Percentiles rank a stretch among this genome's conserved stretches.
Conservation (phyloP, 1,140 invertebrate genomes). For the Leucophenga varia region DNA sequence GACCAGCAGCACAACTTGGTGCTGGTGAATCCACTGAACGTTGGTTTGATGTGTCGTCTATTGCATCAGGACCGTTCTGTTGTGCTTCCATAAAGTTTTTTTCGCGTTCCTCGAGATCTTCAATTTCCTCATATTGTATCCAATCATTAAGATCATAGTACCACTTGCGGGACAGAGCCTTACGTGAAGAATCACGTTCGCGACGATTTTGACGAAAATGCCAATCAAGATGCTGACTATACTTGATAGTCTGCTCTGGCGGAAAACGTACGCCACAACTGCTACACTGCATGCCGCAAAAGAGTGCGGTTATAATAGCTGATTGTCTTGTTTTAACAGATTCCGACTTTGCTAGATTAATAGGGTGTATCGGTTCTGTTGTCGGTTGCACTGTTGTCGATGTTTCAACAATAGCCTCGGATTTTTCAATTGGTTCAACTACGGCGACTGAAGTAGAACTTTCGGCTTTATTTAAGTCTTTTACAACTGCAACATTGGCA, state of each 20-base stretch:
- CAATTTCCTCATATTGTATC: constrained; percentile 92
- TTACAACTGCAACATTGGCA: constrained; percentile 7
- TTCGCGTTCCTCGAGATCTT: constrained; percentile 88
- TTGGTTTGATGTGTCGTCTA: constrained; percentile 47
- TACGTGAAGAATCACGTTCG: constrained; percentile 80
- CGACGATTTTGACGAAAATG: constrained; percentile 92
- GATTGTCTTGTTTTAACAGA: constrained; percentile 75
- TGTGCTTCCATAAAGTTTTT: constrained; percentile 87
- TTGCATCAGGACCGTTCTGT: constrained; percentile 60
- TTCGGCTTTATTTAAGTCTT: background rate
- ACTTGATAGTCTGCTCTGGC: constrained; percentile 80
- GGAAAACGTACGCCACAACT: constrained; percentile 91
- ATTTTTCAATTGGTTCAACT: constrained; percentile 31
- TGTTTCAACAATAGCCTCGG: background rate
- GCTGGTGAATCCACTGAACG: constrained; percentile 41
- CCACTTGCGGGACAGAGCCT: constrained; percentile 82
- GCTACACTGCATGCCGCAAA: constrained; percentile 90
- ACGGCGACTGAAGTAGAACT: constrained; percentile 13
- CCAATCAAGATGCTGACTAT: constrained; percentile 95
- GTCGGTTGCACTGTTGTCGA: constrained; percentile 36
- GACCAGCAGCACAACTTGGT: constrained; percentile 52
- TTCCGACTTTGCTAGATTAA: constrained; percentile 69
- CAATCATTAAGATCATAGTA: constrained; percentile 90
- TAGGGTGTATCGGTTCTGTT: constrained; percentile 59
- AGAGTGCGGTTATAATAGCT: constrained; percentile 69